A percentile compares a stretch with the other conserved stretches of the same genome.
These are phyloP conservation scores for Molossus alvarezi DNA, from an alignment of 2,797 vertebrate genomes.

Conservation along the genomic window DNA sequence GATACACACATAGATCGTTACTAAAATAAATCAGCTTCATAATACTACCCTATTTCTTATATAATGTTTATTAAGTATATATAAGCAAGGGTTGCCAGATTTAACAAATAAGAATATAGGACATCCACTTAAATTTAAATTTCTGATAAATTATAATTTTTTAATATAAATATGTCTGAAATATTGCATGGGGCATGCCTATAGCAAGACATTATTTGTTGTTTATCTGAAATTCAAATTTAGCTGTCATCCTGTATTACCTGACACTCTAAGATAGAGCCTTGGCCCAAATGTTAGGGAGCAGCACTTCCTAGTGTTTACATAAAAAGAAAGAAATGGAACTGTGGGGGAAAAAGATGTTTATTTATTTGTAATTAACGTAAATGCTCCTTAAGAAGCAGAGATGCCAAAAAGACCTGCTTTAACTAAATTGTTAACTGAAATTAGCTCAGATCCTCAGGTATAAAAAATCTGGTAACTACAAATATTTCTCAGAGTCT, in stretches of 20 bases:
- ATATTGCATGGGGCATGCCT: background rate
- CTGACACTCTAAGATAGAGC: background rate
- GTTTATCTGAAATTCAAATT: constrained; percentile 24
- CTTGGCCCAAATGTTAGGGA: background rate
- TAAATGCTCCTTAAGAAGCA: background rate
- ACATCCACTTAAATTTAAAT: background rate
- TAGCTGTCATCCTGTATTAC: background rate
- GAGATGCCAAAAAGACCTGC: background rate
- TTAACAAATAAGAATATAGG: background rate
- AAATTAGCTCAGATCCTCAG: background rate
- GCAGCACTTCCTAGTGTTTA: background rate
- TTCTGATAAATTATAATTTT: background rate
- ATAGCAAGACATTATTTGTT: background rate
- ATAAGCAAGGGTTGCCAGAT: background rate
- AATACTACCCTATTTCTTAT: background rate
- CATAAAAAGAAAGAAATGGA: background rate
- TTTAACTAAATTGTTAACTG: background rate
- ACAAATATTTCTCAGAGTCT: background rate
- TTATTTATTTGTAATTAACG: constrained; percentile 15
- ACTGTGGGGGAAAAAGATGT: background rate
- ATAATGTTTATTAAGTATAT: background rate
- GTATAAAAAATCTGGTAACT: constrained; percentile 4
- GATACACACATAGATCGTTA: background rate
- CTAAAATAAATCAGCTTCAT: background rate
- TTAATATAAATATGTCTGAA: background rate